A percentile compares a stretch with the other conserved stretches of the same genome.
Evolutionary conservation across 1,140 invertebrate genomes (phyloP).

Genomic region (Melanaphis sacchari): DNA sequence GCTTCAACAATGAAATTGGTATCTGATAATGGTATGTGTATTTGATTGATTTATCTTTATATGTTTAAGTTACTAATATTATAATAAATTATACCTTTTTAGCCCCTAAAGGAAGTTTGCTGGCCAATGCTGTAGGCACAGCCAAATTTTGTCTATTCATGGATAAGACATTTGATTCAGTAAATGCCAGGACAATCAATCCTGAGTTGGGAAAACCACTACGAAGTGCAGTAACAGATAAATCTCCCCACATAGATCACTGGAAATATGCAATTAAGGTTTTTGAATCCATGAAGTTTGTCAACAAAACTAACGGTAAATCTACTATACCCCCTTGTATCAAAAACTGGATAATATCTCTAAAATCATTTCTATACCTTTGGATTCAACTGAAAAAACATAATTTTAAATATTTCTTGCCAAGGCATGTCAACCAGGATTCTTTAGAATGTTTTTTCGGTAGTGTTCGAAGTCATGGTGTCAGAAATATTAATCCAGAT

Average conservation of each 20-base stretch:
- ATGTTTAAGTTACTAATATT: slow-evolving; percentile 17
- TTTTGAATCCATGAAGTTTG: neutral
- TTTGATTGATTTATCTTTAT: too few species aligned
- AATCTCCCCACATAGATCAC: neutral
- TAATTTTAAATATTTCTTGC: slow-evolving; percentile 3
- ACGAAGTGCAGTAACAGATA: neutral
- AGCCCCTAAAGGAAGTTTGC: neutral
- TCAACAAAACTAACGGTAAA: slow-evolving; percentile 23
- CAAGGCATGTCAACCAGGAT: slow-evolving; percentile 20
- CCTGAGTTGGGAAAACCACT: slow-evolving; percentile 3
- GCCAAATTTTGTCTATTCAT: slow-evolving; percentile 18
- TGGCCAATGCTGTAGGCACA: slow-evolving; percentile 11
- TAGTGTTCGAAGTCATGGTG: slow-evolving; percentile 24
- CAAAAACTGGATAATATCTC: slow-evolving; percentile 1
- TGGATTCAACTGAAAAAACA: slow-evolving; percentile 10
- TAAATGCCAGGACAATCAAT: slow-evolving; percentile 7
- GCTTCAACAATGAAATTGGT: slow-evolving; percentile 15
- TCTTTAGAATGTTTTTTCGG: slow-evolving; percentile 5
- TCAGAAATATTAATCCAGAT: slow-evolving; percentile 18
- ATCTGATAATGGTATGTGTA: neutral
- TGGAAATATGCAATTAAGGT: slow-evolving; percentile 24
- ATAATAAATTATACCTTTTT: neutral
- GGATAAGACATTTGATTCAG: slow-evolving; percentile 19
- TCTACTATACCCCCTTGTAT: neutral
- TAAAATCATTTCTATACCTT: slow-evolving; percentile 20